These are phyloP conservation scores for Listronotus bonariensis DNA, from an alignment of 1,140 invertebrate species.

Conservation along the genomic window DNA sequence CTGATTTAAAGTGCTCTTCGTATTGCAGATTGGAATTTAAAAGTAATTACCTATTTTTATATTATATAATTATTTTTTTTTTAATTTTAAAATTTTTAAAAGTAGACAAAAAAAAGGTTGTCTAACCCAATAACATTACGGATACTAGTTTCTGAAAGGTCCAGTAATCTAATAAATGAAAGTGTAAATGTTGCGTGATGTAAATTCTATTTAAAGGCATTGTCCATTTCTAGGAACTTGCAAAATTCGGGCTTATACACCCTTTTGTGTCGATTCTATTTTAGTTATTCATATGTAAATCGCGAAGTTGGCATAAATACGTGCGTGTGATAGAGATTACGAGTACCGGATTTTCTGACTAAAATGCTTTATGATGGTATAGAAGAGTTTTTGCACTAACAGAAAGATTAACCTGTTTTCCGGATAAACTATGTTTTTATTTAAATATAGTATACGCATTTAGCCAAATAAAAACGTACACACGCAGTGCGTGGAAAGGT, in stretches of 20 bases:
- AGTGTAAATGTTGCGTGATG: slow-evolving; percentile 2
- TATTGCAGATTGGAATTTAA: no score
- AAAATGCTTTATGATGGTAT: slow-evolving; percentile 17
- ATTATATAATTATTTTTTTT: no score
- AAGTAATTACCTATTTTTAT: no score
- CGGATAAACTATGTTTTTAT: no score
- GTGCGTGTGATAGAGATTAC: slow-evolving; percentile 31
- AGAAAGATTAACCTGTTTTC: no score
- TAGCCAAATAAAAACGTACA: no score
- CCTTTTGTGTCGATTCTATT: slow-evolving; percentile 32
- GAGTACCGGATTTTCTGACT: slow-evolving; percentile 23
- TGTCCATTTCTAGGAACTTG: slow-evolving; percentile 14
- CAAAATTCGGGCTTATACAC: slow-evolving; percentile 20
- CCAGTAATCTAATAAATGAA: slow-evolving; percentile 22
- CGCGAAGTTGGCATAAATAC: slow-evolving; percentile 26
- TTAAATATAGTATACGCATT: no score
- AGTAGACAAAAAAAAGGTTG: no score
- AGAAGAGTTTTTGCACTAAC: slow-evolving; percentile 17
- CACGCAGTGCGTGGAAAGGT: no score
- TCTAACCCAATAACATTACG: slow-evolving; percentile 1
- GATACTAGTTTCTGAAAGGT: slow-evolving; percentile 2
- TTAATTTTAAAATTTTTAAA: no score
- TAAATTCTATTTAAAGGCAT: slow-evolving; percentile 7
- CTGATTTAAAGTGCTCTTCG: no score
- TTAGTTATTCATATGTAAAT: slow-evolving; percentile 36